phyloP scores from a whole-genome alignment of 2,797 vertebrate species.

The Hephaestus fuliginosus region DNA sequence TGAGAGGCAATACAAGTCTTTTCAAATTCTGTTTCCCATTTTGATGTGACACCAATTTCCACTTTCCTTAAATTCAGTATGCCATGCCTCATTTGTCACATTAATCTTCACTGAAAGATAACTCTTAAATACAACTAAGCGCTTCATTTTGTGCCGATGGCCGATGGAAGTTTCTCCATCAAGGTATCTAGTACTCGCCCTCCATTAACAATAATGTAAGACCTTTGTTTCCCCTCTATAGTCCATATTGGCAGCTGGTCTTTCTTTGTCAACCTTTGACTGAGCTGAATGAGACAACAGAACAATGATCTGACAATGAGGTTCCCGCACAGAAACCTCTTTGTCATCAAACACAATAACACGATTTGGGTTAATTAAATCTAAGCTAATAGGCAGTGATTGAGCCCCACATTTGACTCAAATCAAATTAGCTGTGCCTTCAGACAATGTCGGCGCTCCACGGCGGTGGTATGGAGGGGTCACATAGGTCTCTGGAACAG shows the following conservation, averaged over 20 bases:
- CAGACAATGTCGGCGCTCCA: conserved; percentile 66
- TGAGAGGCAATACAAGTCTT: neutral
- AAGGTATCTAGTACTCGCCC: conserved; percentile 54
- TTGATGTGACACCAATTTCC: neutral
- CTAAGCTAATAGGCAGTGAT: conserved; percentile 83
- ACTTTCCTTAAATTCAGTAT: neutral
- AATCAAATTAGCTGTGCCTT: conserved; percentile 83
- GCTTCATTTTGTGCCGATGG: conserved; percentile 1
- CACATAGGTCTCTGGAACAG: conserved; percentile 60
- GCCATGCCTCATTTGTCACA: neutral
- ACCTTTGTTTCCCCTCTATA: conserved; percentile 50
- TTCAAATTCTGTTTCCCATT: neutral
- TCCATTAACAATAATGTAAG: conserved; percentile 64
- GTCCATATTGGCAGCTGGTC: conserved; percentile 72
- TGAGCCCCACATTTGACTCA: conserved; percentile 81
- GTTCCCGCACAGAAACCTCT: conserved; percentile 78
- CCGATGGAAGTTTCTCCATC: conserved; percentile 21
- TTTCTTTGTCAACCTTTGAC: conserved; percentile 76
- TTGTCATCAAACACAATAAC: conserved; percentile 88
- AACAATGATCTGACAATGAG: conserved; percentile 87
- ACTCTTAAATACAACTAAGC: neutral
- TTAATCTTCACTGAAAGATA: neutral
- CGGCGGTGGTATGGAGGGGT: conserved; percentile 64
- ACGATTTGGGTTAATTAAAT: conserved; percentile 87
- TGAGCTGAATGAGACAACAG: conserved; percentile 78